Evolutionary conservation across 2,797 vertebrate species (phyloP).

Genomic region (Leucoraja ocellata): DNA sequence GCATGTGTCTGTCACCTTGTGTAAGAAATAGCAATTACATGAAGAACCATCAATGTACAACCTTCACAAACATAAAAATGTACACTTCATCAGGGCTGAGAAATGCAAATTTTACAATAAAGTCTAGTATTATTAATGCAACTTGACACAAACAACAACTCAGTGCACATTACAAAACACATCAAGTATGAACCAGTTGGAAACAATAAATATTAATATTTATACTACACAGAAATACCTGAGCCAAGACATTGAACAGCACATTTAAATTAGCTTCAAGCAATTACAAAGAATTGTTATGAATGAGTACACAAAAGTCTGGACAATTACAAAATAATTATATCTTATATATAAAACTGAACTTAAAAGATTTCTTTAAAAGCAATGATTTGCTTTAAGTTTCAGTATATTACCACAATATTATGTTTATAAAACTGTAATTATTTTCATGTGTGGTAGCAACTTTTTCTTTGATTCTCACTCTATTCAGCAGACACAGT

Average conservation of each 20-base stretch:
- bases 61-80: constrained; percentile 89
- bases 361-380: neutral
- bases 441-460: constrained; percentile 23
- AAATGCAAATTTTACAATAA: constrained; percentile 90
- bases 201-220: constrained; percentile 76
- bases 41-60: constrained; percentile 96
- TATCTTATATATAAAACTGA: constrained; percentile 37
- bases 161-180: constrained; percentile 94
- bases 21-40: constrained; percentile 99
- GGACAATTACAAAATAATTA: constrained; percentile 37
- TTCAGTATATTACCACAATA: constrained; percentile 37
- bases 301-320: constrained; percentile 46
- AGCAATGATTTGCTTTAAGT: constrained; percentile 33
- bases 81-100: constrained; percentile 80
- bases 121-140: constrained; percentile 80
- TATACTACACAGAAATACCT: constrained; percentile 89
- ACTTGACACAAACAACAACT: constrained; percentile 67
- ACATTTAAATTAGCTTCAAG: constrained; percentile 82
- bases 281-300: constrained; percentile 62
- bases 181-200: constrained; percentile 87
- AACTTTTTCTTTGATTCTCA: constrained; percentile 19
- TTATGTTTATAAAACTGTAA: constrained; percentile 34
- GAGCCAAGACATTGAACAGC: constrained; percentile 84
- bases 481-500: constrained; percentile 16
- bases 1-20: constrained; percentile 81